phyloP scores from a whole-genome alignment of 2,888 invertebrate species.

The Agonopterix alstromeriana region DNA sequence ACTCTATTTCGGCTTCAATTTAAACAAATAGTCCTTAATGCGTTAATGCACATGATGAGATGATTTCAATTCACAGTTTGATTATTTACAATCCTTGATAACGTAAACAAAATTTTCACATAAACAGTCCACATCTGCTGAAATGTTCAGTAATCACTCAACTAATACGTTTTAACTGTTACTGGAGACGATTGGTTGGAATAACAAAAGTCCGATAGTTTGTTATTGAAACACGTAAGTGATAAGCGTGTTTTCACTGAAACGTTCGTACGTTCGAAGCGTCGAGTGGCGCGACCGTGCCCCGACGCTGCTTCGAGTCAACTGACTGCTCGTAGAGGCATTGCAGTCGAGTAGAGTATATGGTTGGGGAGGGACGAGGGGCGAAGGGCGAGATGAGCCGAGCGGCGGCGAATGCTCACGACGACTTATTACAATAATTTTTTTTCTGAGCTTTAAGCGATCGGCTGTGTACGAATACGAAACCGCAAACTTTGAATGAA shows the following conservation, averaged over 20 bases:
- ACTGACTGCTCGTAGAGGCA: slow-evolving; percentile 63
- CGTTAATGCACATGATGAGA: slow-evolving; percentile 40
- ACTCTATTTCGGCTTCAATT: slow-evolving; percentile 51
- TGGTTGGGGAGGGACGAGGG: slow-evolving; percentile 47
- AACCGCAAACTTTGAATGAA: slow-evolving; percentile 60
- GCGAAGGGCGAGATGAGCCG: slow-evolving; percentile 62
- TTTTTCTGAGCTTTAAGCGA: slow-evolving; percentile 63
- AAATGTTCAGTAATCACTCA: slow-evolving; percentile 15
- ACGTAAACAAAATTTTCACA: slow-evolving; percentile 37
- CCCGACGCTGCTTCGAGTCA: slow-evolving; percentile 65
- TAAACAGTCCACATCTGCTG: slow-evolving; percentile 41
- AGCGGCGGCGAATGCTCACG: slow-evolving; percentile 72
- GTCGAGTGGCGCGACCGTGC: slow-evolving; percentile 68
- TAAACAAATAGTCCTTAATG: slow-evolving; percentile 49
- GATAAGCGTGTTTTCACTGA: slow-evolving; percentile 64
- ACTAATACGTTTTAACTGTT: slow-evolving; percentile 10
- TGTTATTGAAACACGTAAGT: slow-evolving; percentile 45
- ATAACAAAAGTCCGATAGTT: slow-evolving; percentile 25
- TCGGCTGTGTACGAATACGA: slow-evolving; percentile 49
- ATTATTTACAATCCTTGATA: slow-evolving; percentile 22
- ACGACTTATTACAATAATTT: slow-evolving; percentile 74
- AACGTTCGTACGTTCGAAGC: slow-evolving; percentile 57
- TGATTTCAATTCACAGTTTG: slow-evolving; percentile 33
- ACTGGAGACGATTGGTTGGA: slow-evolving; percentile 7
- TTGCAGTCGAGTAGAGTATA: slow-evolving; percentile 67